These are phyloP conservation scores for Bettongia penicillata DNA, from an alignment of 2,113 vertebrate species.

Conservation along the genomic window DNA sequence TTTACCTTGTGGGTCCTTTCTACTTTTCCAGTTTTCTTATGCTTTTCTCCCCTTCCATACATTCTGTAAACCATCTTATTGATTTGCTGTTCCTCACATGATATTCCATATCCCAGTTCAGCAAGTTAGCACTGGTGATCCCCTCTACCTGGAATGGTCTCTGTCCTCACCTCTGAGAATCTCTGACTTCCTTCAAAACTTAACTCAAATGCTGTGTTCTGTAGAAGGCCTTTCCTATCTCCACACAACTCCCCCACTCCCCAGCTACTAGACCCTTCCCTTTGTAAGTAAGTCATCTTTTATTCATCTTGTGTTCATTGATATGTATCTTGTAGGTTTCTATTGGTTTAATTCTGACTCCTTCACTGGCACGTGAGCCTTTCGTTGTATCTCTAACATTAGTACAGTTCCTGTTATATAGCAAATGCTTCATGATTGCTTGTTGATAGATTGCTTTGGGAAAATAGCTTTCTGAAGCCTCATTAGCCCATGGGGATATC, in stretches of 20 bases:
- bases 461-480: neutral
- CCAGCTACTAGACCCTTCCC: neutral
- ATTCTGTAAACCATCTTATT: neutral
- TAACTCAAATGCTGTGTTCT: neutral
- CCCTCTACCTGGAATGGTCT: neutral
- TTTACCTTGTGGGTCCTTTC: neutral
- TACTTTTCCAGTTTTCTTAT: neutral
- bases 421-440: neutral
- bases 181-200: neutral
- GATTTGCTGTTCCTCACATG: neutral
- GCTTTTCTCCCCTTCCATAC: neutral
- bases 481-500: neutral
- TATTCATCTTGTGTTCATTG: neutral
- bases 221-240: neutral
- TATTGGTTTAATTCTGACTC: neutral
- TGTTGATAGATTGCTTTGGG: neutral
- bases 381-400: neutral
- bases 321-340: neutral
- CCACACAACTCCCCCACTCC: too few species aligned
- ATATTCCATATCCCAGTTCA: neutral
- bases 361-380: neutral
- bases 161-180: neutral
- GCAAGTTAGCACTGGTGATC: neutral
- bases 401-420: neutral
- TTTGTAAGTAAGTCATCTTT: neutral